Conservation (phyloP, 2,888 invertebrate genomes). For the Temnothorax unifasciatus region DNA sequence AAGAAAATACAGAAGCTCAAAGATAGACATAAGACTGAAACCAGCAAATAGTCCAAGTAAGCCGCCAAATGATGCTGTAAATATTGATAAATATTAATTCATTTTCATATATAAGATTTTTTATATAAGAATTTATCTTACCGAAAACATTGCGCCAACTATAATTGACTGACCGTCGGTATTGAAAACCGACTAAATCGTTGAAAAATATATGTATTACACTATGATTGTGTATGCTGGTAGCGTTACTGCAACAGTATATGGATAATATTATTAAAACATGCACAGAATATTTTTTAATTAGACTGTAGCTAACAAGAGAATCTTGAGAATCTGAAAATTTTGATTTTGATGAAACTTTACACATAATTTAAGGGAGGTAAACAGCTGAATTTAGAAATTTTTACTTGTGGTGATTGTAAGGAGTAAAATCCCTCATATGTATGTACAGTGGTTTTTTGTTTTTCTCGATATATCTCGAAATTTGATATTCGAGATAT, state of each 20-base stretch:
- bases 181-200: conserved; percentile 90
- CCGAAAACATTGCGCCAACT: conserved; percentile 91
- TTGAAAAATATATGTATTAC: conserved; percentile 90
- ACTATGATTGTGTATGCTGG: conserved; percentile 86
- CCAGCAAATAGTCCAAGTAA: conserved; percentile 90
- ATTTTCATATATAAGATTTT: neutral
- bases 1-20: conserved; percentile 90
- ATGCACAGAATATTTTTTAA: neutral
- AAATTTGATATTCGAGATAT: too few species aligned
- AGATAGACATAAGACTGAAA: conserved; percentile 90
- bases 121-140: conserved; percentile 80
- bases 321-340: too few species aligned
- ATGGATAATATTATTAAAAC: neutral
- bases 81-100: conserved; percentile 34
- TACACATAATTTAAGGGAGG: too few species aligned
- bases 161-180: conserved; percentile 89
- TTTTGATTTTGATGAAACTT: too few species aligned
- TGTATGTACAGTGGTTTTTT: too few species aligned
- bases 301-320: neutral
- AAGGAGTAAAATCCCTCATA: too few species aligned
- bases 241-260: conserved; percentile 53
- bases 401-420: too few species aligned
- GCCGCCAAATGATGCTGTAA: conserved; percentile 91
- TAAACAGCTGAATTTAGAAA: too few species aligned
- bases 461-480: too few species aligned